Evolutionary conservation across 2,888 invertebrate genomes (phyloP).

Genomic region (Habroteleia sp.): DNA sequence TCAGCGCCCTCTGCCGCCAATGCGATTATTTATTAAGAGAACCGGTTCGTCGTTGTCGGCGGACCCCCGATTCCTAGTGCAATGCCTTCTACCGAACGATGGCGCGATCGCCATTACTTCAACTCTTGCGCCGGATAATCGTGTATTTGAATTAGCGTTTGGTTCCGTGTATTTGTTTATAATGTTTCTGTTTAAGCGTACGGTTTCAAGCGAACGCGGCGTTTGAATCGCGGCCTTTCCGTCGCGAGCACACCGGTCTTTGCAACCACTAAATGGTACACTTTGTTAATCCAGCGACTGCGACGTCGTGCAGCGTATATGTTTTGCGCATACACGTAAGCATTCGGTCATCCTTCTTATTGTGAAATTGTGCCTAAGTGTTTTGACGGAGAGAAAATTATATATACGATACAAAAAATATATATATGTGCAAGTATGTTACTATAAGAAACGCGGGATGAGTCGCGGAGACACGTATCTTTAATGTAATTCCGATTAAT

Average conservation of each 20-base stretch:
- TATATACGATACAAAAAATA: constrained; percentile 1
- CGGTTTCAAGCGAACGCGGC: neutral
- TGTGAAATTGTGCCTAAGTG: constrained; percentile 11
- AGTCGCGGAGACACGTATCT: constrained; percentile 16
- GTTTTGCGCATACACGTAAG: neutral
- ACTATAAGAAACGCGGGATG: constrained; percentile 3
- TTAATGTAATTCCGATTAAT: constrained; percentile 37
- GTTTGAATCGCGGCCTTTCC: neutral
- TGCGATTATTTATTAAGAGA: constrained; percentile 13
- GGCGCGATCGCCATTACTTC: neutral
- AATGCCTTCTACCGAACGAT: constrained; percentile 22
- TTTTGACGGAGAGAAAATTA: constrained; percentile 6
- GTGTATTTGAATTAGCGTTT: constrained; percentile 6
- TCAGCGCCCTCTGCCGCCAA: no score
- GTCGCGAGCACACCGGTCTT: neutral
- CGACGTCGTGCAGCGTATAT: neutral
- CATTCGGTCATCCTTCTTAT: constrained; percentile 10
- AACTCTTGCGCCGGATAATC: constrained; percentile 1
- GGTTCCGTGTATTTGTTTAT: neutral
- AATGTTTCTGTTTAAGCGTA: neutral
- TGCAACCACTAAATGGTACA: constrained; percentile 18
- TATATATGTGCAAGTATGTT: constrained; percentile 1
- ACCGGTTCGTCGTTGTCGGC: constrained; percentile 1
- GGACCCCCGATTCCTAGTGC: constrained; percentile 25
- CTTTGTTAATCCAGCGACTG: constrained; percentile 3